Base-by-base conservation (phyloP, 2,113 vertebrate genomes). In the Embiotoca jacksoni region DNA sequence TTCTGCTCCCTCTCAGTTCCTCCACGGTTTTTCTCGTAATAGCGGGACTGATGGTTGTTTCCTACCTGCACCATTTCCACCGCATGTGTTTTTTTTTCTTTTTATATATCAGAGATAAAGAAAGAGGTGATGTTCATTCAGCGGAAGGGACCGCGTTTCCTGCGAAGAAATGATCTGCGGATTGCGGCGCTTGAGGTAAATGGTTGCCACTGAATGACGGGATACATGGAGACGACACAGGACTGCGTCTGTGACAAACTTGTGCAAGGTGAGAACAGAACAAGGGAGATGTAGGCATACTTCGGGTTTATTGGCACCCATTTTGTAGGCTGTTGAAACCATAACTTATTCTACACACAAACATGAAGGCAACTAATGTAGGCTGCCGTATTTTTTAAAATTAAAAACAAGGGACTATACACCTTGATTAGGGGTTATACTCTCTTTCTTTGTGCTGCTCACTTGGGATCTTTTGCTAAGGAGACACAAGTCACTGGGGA, bases 221-320 rank as follows among this genome's bases (percentile, higher is more conserved):
- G 72, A 85, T 85, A 85, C 82, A 89, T 89, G 89, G 87, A 78
- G 61, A 74, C 52, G 85, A 65, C 61, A 76, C 33, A 68, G 79
- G 79, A 32, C 58, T 76, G 68, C 62, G 36, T 52, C 72, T 46
- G 73, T 72, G 63, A 79, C 74, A 82, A 81, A 81, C 69, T 67
- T 75, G 61, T 41, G 39, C 84, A 62, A 87, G 87, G 84, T 89
- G 85, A 67, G 56, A 74, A 41, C 32, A 67, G 56, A 74, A 41
- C 32, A 14, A 6, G 4, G 6, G 6, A 41, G 49, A 52, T 16
- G 30, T 33, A 14, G 6, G 15, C 10, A 37, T 32, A 33, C 15
- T 4, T 32, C 6, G 32, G 14, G 55, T 23, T 13, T 7, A n/a
- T 44, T 7, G 56, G 33, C 15, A 35, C 3, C 35, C 14, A 4